Conservation (phyloP, 2,888 invertebrate species). For the Tribolium freemani region DNA sequence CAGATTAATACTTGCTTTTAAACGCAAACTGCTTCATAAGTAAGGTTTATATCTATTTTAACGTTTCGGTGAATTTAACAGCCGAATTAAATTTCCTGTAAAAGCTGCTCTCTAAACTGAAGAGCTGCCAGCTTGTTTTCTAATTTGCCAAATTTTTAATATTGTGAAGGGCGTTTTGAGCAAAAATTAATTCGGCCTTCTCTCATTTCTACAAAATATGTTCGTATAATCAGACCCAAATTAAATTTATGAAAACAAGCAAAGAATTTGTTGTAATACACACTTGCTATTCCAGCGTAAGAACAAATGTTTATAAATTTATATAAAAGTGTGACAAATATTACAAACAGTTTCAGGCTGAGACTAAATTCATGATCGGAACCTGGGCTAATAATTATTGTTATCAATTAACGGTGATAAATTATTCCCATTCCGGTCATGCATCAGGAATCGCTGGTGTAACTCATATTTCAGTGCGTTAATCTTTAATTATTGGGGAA, state of each 20-base stretch:
- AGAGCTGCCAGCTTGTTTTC: neutral
- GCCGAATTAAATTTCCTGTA: neutral
- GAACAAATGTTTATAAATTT: too few relatives aligned
- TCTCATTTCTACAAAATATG: too few relatives aligned
- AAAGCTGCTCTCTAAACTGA: neutral
- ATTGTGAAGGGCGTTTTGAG: too few relatives aligned
- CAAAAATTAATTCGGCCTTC: too few relatives aligned
- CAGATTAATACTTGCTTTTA: conserved; percentile 27
- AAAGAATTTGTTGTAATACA: too few relatives aligned
- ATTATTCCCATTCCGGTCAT: conserved; percentile 27
- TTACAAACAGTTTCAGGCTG: too few relatives aligned
- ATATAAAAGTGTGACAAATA: too few relatives aligned
- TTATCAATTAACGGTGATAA: conserved; percentile 24
- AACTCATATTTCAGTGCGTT: conserved; percentile 32
- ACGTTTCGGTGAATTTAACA: conserved; percentile 3
- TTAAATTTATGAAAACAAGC: too few relatives aligned
- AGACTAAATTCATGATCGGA: too few relatives aligned
- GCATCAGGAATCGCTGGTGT: conserved; percentile 17
- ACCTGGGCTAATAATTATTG: conserved; percentile 3
- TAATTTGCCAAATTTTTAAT: neutral
- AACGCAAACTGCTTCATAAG: conserved; percentile 26
- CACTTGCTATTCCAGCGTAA: too few relatives aligned
- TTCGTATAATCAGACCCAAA: too few relatives aligned
- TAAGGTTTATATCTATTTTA: conserved; percentile 23
- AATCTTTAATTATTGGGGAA: conserved; percentile 42